Conservation (phyloP, 2,113 vertebrate species). For the Cephalopholis sonnerati region DNA sequence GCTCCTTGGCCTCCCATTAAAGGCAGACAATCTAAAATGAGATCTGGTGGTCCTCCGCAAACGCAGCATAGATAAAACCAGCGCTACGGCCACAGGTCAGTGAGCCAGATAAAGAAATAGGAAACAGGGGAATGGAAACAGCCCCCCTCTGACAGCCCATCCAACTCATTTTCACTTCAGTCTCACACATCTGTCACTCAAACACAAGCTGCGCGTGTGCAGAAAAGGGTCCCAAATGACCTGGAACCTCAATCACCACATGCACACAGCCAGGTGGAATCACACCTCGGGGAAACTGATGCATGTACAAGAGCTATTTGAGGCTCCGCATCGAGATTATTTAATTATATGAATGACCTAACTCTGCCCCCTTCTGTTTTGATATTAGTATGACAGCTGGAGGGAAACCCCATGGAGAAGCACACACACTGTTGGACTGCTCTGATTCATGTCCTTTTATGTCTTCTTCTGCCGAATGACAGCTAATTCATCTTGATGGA, state of each 20-base stretch:
- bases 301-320: neutral
- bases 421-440: neutral
- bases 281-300: neutral
- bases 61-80: slow-evolving; percentile 25
- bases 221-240: neutral
- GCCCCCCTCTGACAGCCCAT: slow-evolving; percentile 9
- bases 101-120: slow-evolving; percentile 42
- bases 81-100: slow-evolving; percentile 52
- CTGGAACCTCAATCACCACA: slow-evolving; percentile 2
- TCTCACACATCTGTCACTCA: slow-evolving; percentile 43
- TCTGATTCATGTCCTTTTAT: neutral
- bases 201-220: neutral
- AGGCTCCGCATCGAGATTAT: slow-evolving; percentile 12
- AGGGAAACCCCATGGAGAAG: neutral
- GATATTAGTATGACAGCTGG: slow-evolving; percentile 46
- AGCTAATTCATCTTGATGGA: neutral
- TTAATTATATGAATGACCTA: slow-evolving; percentile 47
- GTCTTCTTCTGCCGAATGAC: neutral
- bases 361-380: slow-evolving; percentile 69
- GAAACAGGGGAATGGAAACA: slow-evolving; percentile 25
- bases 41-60: slow-evolving; percentile 54
- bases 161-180: slow-evolving; percentile 26
- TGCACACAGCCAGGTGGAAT: slow-evolving; percentile 7
- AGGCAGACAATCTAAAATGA: slow-evolving; percentile 71
- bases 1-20: slow-evolving; percentile 46